A percentile compares a stretch with the other conserved stretches of the same genome.
Conservation (phyloP, 2,113 vertebrate genomes). For the Macheiramphus alcinus region DNA sequence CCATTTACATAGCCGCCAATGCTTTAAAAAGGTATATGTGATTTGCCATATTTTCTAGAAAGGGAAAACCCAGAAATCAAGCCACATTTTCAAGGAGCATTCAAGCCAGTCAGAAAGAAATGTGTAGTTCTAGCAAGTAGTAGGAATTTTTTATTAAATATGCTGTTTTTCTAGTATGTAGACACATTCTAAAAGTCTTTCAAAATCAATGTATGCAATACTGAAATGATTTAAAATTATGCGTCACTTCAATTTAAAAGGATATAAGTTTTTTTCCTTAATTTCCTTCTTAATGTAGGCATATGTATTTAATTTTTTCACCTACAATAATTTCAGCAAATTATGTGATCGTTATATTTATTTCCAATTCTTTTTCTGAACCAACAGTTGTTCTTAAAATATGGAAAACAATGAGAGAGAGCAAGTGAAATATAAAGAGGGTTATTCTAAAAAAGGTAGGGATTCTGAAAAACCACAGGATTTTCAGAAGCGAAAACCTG, state of each 20-base stretch:
- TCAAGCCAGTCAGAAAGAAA: neutral
- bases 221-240: neutral
- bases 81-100: neutral
- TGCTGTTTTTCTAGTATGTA: neutral
- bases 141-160: neutral
- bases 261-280: neutral
- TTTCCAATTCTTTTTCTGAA: neutral
- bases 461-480: neutral
- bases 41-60: neutral
- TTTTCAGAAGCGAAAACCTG: neutral
- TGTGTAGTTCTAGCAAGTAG: neutral
- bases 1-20: neutral
- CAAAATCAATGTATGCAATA: neutral
- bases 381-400: neutral
- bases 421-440: neutral
- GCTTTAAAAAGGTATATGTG: neutral
- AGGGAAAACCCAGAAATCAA: neutral
- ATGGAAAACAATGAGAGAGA: neutral
- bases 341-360: neutral
- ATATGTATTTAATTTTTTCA: neutral
- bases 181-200: neutral
- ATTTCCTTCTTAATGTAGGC: neutral
- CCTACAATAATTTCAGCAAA: neutral
- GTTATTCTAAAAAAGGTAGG: neutral
- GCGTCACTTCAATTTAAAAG: neutral